Evolutionary conservation across 2,113 vertebrate species (phyloP).

Genomic region (Thunnus thynnus): DNA sequence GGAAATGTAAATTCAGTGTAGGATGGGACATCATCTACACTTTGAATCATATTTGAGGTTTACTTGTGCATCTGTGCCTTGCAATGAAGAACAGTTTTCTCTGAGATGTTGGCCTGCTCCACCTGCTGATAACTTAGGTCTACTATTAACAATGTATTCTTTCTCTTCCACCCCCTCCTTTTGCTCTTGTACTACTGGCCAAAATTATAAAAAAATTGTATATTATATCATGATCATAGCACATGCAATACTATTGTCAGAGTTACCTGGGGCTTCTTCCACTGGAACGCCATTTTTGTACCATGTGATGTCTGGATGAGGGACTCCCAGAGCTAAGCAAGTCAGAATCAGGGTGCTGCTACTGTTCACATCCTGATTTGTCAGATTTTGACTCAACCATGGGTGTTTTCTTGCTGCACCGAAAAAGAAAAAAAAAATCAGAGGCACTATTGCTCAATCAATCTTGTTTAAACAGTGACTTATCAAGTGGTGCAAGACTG

Average conservation of each 20-base stretch:
- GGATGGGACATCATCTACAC: background rate
- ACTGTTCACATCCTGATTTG: conserved; percentile 89
- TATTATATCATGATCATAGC: background rate
- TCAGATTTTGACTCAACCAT: conserved; percentile 88
- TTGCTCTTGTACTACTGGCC: too few relatives aligned
- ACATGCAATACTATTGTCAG: background rate
- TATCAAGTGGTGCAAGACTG: background rate
- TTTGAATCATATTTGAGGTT: too few relatives aligned
- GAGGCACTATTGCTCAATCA: background rate
- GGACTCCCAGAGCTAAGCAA: conserved; percentile 87
- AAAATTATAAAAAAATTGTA: background rate
- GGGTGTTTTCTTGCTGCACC: conserved; percentile 84
- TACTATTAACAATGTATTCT: background rate
- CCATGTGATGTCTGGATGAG: conserved; percentile 86
- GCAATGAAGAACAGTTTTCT: background rate
- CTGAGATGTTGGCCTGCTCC: background rate
- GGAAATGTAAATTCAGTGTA: background rate
- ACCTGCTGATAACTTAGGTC: background rate
- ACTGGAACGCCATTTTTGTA: conserved; percentile 87
- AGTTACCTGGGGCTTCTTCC: conserved; percentile 88
- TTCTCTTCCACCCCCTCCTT: too few relatives aligned
- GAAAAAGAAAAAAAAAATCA: conserved; percentile 12
- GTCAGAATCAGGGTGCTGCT: conserved; percentile 89
- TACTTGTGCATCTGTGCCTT: background rate
- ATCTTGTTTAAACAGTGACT: background rate